These are phyloP conservation scores for Watsonalla binaria DNA, from an alignment of 2,888 invertebrate genomes.

Conservation along the genomic window DNA sequence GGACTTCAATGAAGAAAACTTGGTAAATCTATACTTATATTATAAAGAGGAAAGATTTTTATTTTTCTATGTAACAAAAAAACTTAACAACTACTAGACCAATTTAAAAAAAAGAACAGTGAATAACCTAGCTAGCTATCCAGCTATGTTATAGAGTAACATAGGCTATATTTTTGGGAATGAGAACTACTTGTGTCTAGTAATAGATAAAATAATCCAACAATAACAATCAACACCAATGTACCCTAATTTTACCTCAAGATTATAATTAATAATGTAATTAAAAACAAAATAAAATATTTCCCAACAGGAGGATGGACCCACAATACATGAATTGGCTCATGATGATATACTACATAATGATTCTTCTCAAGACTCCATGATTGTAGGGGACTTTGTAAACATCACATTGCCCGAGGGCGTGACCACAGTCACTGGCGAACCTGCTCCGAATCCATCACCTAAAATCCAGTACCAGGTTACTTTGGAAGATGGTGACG, in stretches of 20 bases:
- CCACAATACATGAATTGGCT: slow-evolving; percentile 71
- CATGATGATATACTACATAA: slow-evolving; percentile 64
- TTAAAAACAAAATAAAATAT: too few species aligned
- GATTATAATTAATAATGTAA: slow-evolving; percentile 9
- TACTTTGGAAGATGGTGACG: slow-evolving; percentile 69
- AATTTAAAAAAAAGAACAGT: too few species aligned
- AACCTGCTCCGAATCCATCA: slow-evolving; percentile 36
- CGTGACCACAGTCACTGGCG: slow-evolving; percentile 17
- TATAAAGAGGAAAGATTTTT: too few species aligned
- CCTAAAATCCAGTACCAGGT: slow-evolving; percentile 56
- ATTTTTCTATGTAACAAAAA: too few species aligned
- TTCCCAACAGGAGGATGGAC: slow-evolving; percentile 65
- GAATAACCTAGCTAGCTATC: too few species aligned
- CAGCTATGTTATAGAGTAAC: too few species aligned
- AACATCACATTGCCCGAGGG: slow-evolving; percentile 39
- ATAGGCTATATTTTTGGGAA: too few species aligned
- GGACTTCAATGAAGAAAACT: slow-evolving; percentile 62
- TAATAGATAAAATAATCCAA: too few species aligned
- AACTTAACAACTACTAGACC: too few species aligned
- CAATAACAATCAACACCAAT: too few species aligned
- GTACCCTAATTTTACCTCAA: background rate
- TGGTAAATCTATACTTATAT: slow-evolving; percentile 29
- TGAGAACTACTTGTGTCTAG: too few species aligned
- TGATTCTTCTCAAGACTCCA: slow-evolving; percentile 51
- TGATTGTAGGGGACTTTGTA: slow-evolving; percentile 45